phyloP scores from a whole-genome alignment of 2,888 invertebrate genomes.

The Acanthosepion esculentum region DNA sequence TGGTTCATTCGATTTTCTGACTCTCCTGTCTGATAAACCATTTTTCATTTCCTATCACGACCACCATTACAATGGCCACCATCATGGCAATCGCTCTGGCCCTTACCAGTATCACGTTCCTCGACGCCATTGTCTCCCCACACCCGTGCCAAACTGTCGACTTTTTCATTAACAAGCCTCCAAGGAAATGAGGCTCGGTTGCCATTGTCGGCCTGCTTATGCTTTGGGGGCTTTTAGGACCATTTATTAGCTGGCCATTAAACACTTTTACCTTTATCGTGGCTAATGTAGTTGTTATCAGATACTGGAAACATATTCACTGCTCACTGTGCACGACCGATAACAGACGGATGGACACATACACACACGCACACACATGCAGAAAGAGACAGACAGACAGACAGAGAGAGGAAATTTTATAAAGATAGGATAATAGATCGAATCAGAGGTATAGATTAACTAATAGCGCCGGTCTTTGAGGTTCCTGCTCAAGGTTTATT shows the following conservation, averaged over 20 bases:
- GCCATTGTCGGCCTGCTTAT: conserved; percentile 5
- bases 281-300: conserved; percentile 4
- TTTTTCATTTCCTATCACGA: background rate
- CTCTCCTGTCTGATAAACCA: background rate
- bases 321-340: background rate
- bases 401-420: too few species aligned
- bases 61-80: background rate
- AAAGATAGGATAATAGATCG: too few species aligned
- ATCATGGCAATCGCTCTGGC: background rate
- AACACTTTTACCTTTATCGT: conserved; percentile 8
- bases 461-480: too few species aligned
- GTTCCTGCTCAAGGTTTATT: too few species aligned
- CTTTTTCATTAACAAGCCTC: conserved; percentile 33
- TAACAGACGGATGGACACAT: background rate
- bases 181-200: background rate
- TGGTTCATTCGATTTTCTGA: background rate
- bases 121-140: background rate
- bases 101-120: background rate
- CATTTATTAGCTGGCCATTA: conserved; percentile 14
- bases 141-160: background rate
- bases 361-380: too few species aligned
- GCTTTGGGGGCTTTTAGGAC: background rate
- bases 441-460: too few species aligned
- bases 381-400: too few species aligned
- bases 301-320: background rate